Conservation (phyloP, 1,140 invertebrate species). For the Scaptomyza graminum region DNA sequence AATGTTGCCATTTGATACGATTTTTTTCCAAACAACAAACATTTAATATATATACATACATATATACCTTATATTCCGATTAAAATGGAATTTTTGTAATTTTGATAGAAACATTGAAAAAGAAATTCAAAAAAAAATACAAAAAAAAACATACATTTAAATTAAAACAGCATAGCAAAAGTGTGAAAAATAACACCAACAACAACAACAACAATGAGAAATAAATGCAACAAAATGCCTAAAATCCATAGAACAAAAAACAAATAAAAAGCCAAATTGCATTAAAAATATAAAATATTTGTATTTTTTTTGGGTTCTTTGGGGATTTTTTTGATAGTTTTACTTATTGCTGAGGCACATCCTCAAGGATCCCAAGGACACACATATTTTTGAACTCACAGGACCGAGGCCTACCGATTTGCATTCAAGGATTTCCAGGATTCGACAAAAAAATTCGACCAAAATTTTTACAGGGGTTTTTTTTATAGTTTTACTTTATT, state of each 20-base stretch:
- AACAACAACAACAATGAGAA: constrained; percentile 47
- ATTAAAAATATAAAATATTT: background rate
- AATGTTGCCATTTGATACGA: constrained; percentile 81
- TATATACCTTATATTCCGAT: constrained; percentile 78
- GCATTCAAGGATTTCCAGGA: background rate
- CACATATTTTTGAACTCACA: background rate
- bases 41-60: constrained; percentile 68
- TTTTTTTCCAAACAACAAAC: constrained; percentile 73
- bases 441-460: too few relatives aligned
- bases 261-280: constrained; percentile 8
- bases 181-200: constrained; percentile 33
- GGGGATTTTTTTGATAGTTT: too few relatives aligned
- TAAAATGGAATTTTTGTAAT: constrained; percentile 78
- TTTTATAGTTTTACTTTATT: too few relatives aligned
- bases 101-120: constrained; percentile 81
- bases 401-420: background rate
- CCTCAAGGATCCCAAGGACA: background rate
- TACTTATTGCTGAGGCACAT: background rate
- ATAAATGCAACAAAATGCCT: constrained; percentile 69
- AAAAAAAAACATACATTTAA: constrained; percentile 33
- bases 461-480: too few relatives aligned
- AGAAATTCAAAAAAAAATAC: constrained; percentile 44
- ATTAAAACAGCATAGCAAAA: constrained; percentile 20
- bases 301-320: background rate
- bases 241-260: constrained; percentile 23